Percentiles rank a stretch among this genome's conserved stretches.
These are phyloP conservation scores for Petrocephalus zakoni DNA, from an alignment of 2,113 vertebrate species.

Conservation along the genomic window DNA sequence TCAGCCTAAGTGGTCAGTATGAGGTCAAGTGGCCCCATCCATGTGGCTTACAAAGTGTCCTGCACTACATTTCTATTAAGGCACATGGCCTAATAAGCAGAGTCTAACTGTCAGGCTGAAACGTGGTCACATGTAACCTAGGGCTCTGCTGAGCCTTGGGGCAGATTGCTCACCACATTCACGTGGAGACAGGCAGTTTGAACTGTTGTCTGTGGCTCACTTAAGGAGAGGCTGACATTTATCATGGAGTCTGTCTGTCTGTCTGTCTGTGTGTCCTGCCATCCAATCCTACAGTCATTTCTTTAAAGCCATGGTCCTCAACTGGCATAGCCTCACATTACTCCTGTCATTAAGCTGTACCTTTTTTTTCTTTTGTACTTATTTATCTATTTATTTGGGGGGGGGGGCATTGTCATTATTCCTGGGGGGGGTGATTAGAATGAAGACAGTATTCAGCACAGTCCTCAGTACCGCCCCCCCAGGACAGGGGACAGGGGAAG, in stretches of 20 bases:
- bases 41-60: background rate
- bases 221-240: background rate
- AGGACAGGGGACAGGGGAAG: background rate
- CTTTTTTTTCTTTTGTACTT: background rate
- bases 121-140: background rate
- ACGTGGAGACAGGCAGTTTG: background rate
- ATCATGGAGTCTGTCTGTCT: background rate
- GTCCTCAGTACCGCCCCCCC: no score
- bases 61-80: background rate
- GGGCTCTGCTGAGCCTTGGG: no score
- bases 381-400: background rate
- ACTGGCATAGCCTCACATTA: background rate
- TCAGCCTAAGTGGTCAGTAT: background rate
- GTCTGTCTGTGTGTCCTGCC: background rate
- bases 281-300: background rate
- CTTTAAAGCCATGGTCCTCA: background rate
- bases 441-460: no score
- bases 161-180: background rate
- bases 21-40: background rate
- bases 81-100: background rate
- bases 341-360: background rate
- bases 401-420: background rate
- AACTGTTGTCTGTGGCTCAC: background rate
- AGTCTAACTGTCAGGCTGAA: background rate
- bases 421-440: background rate